phyloP scores from a whole-genome alignment of 2,797 vertebrate species.

The Aythya fuligula region DNA sequence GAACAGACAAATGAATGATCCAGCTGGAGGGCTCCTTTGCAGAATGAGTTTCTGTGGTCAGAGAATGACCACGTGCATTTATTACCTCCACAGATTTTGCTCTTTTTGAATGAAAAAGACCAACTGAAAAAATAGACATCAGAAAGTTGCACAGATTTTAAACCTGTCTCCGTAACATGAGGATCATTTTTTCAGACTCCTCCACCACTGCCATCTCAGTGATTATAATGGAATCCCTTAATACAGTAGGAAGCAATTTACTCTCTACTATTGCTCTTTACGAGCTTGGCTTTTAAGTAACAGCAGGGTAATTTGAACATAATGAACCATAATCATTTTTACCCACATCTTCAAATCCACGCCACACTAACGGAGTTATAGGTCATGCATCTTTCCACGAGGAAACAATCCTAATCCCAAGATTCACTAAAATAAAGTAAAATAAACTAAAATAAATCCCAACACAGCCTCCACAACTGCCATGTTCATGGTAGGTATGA shows the following conservation, averaged over 20 bases:
- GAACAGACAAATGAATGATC: neutral
- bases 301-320: neutral
- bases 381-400: neutral
- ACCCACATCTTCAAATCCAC: neutral
- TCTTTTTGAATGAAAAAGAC: neutral
- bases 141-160: neutral
- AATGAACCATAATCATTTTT: neutral
- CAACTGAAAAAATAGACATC: neutral
- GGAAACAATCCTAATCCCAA: neutral
- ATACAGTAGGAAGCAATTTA: neutral
- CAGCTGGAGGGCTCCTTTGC: neutral
- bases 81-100: neutral
- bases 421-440: neutral
- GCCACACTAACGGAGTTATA: neutral
- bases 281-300: neutral
- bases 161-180: neutral
- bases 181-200: neutral
- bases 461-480: neutral
- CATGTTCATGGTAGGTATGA: rapidly evolving
- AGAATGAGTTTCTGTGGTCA: neutral
- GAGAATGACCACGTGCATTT: neutral
- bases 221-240: neutral
- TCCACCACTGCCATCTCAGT: neutral
- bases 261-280: neutral
- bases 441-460: neutral